Conservation (phyloP, 2,888 invertebrate species). For the Meiosimyza platycephala region DNA sequence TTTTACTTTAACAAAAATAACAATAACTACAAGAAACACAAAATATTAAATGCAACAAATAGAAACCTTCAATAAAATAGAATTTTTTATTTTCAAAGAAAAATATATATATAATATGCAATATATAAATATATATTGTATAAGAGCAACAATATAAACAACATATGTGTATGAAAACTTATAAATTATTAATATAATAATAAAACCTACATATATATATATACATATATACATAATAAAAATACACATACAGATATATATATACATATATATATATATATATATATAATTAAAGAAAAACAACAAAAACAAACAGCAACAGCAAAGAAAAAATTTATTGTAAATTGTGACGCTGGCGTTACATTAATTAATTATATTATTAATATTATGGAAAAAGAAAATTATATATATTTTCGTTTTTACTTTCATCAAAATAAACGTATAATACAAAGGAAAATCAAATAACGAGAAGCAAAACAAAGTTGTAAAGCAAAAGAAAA, state of each 20-base stretch:
- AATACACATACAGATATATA: constrained; percentile 28
- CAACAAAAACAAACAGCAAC: constrained; percentile 26
- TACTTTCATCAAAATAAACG: constrained; percentile 25
- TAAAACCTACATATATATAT: constrained; percentile 39
- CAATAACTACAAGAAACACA: too few relatives aligned
- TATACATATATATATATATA: constrained; percentile 47
- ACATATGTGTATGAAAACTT: too few relatives aligned
- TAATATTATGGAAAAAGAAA: constrained; percentile 42
- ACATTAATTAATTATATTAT: constrained; percentile 41
- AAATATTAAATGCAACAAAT: too few relatives aligned
- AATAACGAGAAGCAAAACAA: not conserved
- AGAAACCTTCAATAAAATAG: too few relatives aligned
- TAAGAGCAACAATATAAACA: not conserved
- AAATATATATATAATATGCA: constrained; percentile 7
- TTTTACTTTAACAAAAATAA: too few relatives aligned
- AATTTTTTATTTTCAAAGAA: too few relatives aligned
- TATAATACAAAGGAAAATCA: not conserved
- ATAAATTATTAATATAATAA: constrained; percentile 33
- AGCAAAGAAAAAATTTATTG: constrained; percentile 34
- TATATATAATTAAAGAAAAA: constrained; percentile 44
- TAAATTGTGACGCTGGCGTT: constrained; percentile 49
- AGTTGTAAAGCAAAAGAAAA: not conserved
- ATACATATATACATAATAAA: constrained; percentile 36
- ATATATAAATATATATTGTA: constrained; percentile 14
- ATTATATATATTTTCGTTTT: constrained; percentile 31